phyloP scores from a whole-genome alignment of 2,888 invertebrate species.

The Synanthedon vespiformis region DNA sequence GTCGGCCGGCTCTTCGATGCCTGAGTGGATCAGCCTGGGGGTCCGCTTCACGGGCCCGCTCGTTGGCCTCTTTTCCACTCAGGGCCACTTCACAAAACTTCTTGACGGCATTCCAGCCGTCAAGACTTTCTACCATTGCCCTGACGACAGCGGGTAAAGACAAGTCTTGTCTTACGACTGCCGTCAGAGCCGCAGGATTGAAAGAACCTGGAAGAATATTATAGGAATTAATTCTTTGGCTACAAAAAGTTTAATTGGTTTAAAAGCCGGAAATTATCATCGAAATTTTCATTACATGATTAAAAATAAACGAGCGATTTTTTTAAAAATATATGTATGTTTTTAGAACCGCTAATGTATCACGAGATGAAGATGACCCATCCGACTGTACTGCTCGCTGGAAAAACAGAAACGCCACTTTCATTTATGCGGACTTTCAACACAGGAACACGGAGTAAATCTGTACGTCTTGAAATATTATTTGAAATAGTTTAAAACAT shows the following conservation, averaged over 20 bases:
- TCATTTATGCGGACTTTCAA: neutral
- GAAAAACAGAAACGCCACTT: neutral
- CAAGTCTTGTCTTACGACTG: too few relatives aligned
- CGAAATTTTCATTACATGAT: neutral
- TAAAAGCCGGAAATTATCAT: neutral
- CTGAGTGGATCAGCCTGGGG: too few relatives aligned
- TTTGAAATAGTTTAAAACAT: slow-evolving; percentile 2
- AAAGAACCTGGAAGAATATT: neutral
- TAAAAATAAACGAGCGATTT: neutral
- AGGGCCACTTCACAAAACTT: too few relatives aligned
- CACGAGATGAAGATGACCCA: slow-evolving; percentile 46
- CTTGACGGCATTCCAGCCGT: too few relatives aligned
- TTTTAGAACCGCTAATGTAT: slow-evolving; percentile 30
- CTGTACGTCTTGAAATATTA: slow-evolving; percentile 35
- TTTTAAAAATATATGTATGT: neutral
- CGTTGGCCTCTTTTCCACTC: too few relatives aligned
- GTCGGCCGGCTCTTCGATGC: too few relatives aligned
- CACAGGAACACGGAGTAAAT: slow-evolving; percentile 34
- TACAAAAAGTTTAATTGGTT: neutral
- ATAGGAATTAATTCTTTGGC: neutral
- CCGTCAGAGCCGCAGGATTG: too few relatives aligned
- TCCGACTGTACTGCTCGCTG: slow-evolving; percentile 30
- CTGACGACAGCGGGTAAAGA: too few relatives aligned
- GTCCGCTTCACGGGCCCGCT: too few relatives aligned
- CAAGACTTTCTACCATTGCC: too few relatives aligned